Base-by-base conservation (phyloP, 2,888 invertebrate species). In the Unio pictorum region DNA sequence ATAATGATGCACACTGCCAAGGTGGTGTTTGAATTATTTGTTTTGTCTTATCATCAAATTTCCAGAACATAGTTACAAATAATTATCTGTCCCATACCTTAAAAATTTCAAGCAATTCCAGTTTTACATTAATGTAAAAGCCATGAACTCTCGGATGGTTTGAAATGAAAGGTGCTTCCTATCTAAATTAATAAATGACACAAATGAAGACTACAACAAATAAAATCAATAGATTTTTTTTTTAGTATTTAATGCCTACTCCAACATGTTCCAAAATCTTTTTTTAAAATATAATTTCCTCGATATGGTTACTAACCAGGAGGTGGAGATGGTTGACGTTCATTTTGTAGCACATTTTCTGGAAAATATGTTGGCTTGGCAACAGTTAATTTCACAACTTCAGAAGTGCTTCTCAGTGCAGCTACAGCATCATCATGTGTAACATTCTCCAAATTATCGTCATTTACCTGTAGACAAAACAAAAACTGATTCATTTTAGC, bases 401-500 rank as follows among this genome's bases (percentile, higher is more conserved):
- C 97, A 79, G 95, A 95, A 56, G 98, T 96, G 68, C 97, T 95
- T 91, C 99, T 99, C 82, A 99, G 92, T 61, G 97, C 97, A 68
- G 95, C 95, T 71, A 99, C 99, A 20, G 99, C 99, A 85, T 98
- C 96, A 89, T 99, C 99, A 90, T 99, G 99, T 67, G 97, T 95
- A 79, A 99, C 98, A 91, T 97, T 96, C 90, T 97, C 97, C 87
- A 99, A 91, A 90, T 96, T 94, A 84, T 94, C 94, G 89, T 97
- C 90, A 80, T 90, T 89, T 68, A 90, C 90, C 89, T 89, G 77
- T 28, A 30, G 28, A 6, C 57, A 65, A 23, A 26, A 56, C 66
- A 30, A 55, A 54, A 54, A 64, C 56, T 56, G 6, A 1, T 45
- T 45, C 45, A 15, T 45, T 45, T 1, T 15, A 45, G 4, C 15